Percentiles rank a stretch among this genome's conserved stretches.
Evolutionary conservation across 2,113 vertebrate genomes (phyloP).

Genomic region (Danio rerio): GRCz12tu NC_133185.1:40555501-40556000

Average conservation of each 20-base stretch:
- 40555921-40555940: slow-evolving; percentile 29
- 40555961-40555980: slow-evolving; percentile 5
- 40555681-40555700: slow-evolving; percentile 40
- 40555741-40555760: slow-evolving; percentile 12
- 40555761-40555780: slow-evolving; percentile 17
- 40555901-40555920: slow-evolving; percentile 16
- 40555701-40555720: slow-evolving; percentile 15
- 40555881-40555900: not conserved
- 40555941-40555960: slow-evolving; percentile 30
- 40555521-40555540: slow-evolving; percentile 68
- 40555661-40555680: slow-evolving; percentile 34
- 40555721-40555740: slow-evolving; percentile 1
- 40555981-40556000: slow-evolving; percentile 24
- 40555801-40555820: slow-evolving; percentile 70
- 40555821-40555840: slow-evolving; percentile 64
- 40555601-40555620: slow-evolving; percentile 72
- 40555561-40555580: slow-evolving; percentile 63
- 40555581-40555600: slow-evolving; percentile 55
- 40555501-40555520: slow-evolving; percentile 66
- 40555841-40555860: slow-evolving; percentile 48
- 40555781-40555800: slow-evolving; percentile 49
- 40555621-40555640: slow-evolving; percentile 58
- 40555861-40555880: slow-evolving; percentile 25
- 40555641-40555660: slow-evolving; percentile 41
- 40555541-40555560: slow-evolving; percentile 63